Evolutionary conservation across 2,888 invertebrate genomes (phyloP), one percentile per base, ranked within the genome.

Genomic region (Drosophila nigricruria): DNA sequence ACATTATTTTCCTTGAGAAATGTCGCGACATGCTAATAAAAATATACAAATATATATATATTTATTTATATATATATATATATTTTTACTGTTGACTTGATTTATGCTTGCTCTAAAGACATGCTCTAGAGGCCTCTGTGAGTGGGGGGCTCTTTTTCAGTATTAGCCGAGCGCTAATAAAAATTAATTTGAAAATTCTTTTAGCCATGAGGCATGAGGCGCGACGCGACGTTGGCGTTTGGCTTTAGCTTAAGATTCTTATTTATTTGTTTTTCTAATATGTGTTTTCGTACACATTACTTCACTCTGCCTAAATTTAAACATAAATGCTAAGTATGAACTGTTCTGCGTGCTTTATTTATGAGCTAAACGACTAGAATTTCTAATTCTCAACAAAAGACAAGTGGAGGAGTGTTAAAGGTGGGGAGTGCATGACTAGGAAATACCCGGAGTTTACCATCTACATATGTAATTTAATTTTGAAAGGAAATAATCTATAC

Each of bases 161-260:
- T 89, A 89, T 84, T 88, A 89, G 81, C 86, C 73, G 70, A 63
- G 77, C 63, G 77, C 77, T 89, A 88, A 89, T 89, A 84, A 88
- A 89, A 89, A 89, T 88, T 88, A 84, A 84, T 89, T 84, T 82
- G 82, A 84, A 84, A 89, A 84, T 89, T 89, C 86, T 85, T 87
- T 89, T 73, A 65, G 62, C 79, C 73, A 34, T 71, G 45, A n/a
- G n/a, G 52, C 47, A 69, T 69, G 69, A 74, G 79, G 79, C 73
- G 50, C 59, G 61, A 40, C 38, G 40, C 62, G 59, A 27, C 38
- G 54, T 75, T 79, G 63, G 49, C 64, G 65, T 64, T 68, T 56
- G 38, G 49, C 60, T 62, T 71, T 65, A 78, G 76, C 87, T 86
- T 86, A 86, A 86, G 81, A 73, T 65, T 78, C 71, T 86, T 83